Evolutionary conservation across 2,113 vertebrate species (phyloP), one percentile per base, ranked within the genome.

Genomic region (Spea bombifrons): DNA sequence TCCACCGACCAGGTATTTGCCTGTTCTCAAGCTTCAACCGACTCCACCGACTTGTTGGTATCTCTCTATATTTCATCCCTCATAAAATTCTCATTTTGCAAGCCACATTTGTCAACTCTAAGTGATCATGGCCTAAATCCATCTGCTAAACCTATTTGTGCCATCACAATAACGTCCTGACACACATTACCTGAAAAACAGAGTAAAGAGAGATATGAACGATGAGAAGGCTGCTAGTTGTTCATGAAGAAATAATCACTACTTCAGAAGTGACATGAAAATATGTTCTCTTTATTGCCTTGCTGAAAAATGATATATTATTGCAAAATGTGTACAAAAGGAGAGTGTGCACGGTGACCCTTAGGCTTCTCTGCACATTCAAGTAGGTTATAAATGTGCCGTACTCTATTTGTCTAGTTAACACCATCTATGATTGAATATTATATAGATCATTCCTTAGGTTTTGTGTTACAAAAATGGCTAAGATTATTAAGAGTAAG

Each of bases 61-160:
- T 59, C 63, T 44, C 49, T n/a, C 65, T 59, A 12, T 59, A 76
- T 76, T 76, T 76, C 66, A 76, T 69, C 52, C 66, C 66, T 77
- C 66, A 77, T 70, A 77, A 70, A 70, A 61, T 63, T 61, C 59
- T 69, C 67, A 50, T 12, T 61, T n/a, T n/a, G 6, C 16, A 49
- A 48, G 67, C 55, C 47, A 59, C 45, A 77, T 70, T 49, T 70
- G 55, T 70, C 55, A 76, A 43, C 48, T 70, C 75, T 44, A 15
- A 77, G 16, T 59, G 44, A 70, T 70, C 7, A 15, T 76, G 50
- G 50, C 30, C 4, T 46, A 15, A 49, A 43, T 67, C 16, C 43
- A 69, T 55, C 74, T n/a, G 57, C 16, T 50, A 76, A 57, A 47
- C 65, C 43, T 57, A 59, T 69, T 10, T 13, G 55, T 59, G 45